A percentile compares a stretch with the other conserved stretches of the same genome.
Evolutionary conservation across 1,140 invertebrate species (phyloP).

Genomic region (Heliconius nattereri): DNA sequence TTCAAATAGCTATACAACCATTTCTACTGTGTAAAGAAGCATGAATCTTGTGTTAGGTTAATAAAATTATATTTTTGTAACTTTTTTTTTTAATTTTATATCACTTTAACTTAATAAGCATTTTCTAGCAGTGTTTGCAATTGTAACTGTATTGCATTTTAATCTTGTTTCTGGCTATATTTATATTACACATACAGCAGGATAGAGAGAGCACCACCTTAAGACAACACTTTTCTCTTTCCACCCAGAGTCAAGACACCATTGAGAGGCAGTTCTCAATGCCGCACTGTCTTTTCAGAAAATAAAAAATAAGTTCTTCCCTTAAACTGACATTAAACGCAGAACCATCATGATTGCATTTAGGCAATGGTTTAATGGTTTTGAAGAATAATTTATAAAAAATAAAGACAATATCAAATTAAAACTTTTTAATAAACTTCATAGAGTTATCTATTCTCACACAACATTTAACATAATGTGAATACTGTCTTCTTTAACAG

Average conservation of each 20-base stretch:
- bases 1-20: conserved; percentile 76
- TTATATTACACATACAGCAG: too few species aligned
- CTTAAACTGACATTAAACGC: too few species aligned
- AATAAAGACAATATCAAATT: neutral
- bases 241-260: too few species aligned
- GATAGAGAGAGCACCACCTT: too few species aligned
- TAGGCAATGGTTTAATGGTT: too few species aligned
- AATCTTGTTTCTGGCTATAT: too few species aligned
- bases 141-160: neutral
- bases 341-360: too few species aligned
- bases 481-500: neutral
- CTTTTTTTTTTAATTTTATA: neutral
- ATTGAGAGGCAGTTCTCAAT: too few species aligned
- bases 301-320: too few species aligned
- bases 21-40: conserved; percentile 80
- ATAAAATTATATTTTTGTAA: conserved; percentile 27
- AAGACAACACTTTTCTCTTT: too few species aligned
- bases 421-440: neutral
- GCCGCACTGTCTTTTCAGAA: too few species aligned
- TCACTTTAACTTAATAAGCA: neutral
- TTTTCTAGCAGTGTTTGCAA: too few species aligned
- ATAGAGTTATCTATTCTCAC: neutral
- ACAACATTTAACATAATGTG: neutral
- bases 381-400: neutral
- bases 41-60: conserved; percentile 41